Evolutionary conservation across 1,140 invertebrate species (phyloP), one percentile per base, ranked within the genome.

Genomic region (Eciton burchellii): DNA sequence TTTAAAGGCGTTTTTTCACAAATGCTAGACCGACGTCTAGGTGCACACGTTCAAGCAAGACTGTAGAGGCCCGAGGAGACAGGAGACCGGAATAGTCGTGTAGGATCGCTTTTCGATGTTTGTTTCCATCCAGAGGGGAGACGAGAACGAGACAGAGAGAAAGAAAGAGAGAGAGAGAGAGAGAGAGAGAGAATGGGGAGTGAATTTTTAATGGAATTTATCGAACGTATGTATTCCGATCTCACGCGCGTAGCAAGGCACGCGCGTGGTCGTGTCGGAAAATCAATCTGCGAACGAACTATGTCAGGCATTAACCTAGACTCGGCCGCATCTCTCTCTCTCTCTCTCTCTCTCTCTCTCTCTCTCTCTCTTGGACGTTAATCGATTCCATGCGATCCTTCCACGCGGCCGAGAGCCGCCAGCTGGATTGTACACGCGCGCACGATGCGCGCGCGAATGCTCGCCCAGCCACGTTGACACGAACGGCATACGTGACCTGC

Each of bases 351-450:
- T n/a, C 43, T 47, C 26, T 70, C 65, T 29, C 52, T 59, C 35
- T 21, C 26, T 70, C 65, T 29, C 52, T 59, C 35, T 21, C 43
- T 47, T 24, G 47, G 49, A 56, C 26, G 21, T 79, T 68, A 79
- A 79, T 79, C 74, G 74, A 79, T 79, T 79, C 35, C 14, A 26
- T 49, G n/a, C 59, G 11, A 77, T 77, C 74, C 74, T 79, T 70
- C 52, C 63, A 49, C 63, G 47, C 72, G 35, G 9, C 9, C 35
- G 35, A 35, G 72, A 45, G 60, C 35, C 21, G 43, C 59, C 59
- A 41, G 43, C 24, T 49, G 12, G 74, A 56, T 79, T 45, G 74
- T 57, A 29, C 3, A 19, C 21, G 35, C 8, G n/a, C 14, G 45
- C 70, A 43, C 47, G 16, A 66, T 56, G 47, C 73, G 29, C 2